Percentiles rank a stretch among this genome's conserved stretches.
Evolutionary conservation across 2,888 invertebrate species (phyloP).

Genomic region (Chloroclysta siterata): DNA sequence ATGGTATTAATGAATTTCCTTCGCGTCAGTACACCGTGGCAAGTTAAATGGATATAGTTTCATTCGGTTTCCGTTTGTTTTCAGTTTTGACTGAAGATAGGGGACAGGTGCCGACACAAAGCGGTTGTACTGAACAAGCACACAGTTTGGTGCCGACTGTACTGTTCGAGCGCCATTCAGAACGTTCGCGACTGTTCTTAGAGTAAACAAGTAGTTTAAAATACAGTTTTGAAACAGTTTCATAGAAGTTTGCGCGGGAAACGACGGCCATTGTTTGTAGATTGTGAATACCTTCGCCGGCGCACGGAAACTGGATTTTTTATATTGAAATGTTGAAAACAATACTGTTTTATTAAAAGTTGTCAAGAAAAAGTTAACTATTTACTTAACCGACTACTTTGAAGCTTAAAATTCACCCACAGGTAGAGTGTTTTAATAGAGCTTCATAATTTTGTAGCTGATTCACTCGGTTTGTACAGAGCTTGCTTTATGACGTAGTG

Average conservation of each 20-base stretch:
- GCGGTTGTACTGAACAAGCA: slow-evolving; percentile 3
- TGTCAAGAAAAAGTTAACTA: background rate
- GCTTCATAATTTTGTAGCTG: too few species aligned
- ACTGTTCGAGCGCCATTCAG: slow-evolving; percentile 8
- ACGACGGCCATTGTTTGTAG: slow-evolving; percentile 6
- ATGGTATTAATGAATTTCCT: slow-evolving; percentile 46
- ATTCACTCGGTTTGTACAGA: too few species aligned
- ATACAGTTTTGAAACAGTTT: slow-evolving; percentile 12
- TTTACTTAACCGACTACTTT: background rate
- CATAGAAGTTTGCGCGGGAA: slow-evolving; percentile 7
- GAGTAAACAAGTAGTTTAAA: slow-evolving; percentile 8
- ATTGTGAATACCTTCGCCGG: slow-evolving; percentile 3
- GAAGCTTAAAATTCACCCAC: background rate
- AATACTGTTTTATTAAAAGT: background rate
- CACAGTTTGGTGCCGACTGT: background rate
- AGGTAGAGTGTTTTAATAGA: background rate
- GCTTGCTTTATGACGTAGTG: too few species aligned
- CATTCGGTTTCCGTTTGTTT: slow-evolving; percentile 42
- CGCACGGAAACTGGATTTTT: background rate
- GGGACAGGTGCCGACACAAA: slow-evolving; percentile 27
- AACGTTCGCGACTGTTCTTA: slow-evolving; percentile 3
- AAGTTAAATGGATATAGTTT: slow-evolving; percentile 51
- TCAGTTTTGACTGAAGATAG: slow-evolving; percentile 23
- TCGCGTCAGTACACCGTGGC: slow-evolving; percentile 20
- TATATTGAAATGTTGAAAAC: slow-evolving; percentile 1